A percentile compares a stretch with the other conserved stretches of the same genome.
These are phyloP conservation scores for Aphelinus atriplicis DNA, from an alignment of 1,140 invertebrate genomes.

Conservation along the genomic window DNA sequence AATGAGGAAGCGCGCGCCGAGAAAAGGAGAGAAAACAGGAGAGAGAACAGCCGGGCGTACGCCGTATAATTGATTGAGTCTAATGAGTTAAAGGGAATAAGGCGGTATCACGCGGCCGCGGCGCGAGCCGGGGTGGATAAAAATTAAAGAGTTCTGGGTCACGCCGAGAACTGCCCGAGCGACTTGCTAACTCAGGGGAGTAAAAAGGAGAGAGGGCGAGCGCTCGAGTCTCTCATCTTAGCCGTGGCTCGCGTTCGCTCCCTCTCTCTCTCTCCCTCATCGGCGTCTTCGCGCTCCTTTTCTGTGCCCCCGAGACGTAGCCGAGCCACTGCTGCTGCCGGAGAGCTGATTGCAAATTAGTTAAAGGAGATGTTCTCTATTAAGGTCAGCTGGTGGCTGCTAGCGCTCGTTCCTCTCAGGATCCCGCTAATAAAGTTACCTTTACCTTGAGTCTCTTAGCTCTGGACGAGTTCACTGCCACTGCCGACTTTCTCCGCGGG, in stretches of 20 bases:
- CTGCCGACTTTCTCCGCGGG: slow-evolving; percentile 23
- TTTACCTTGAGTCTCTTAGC: slow-evolving; percentile 39
- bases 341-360: slow-evolving; percentile 64
- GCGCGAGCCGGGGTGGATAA: slow-evolving; percentile 37
- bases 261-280: neutral
- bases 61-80: slow-evolving; percentile 61
- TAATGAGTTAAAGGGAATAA: slow-evolving; percentile 65
- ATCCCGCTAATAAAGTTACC: slow-evolving; percentile 42
- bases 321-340: slow-evolving; percentile 40
- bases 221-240: slow-evolving; percentile 53
- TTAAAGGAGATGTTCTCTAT: slow-evolving; percentile 64
- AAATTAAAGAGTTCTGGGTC: slow-evolving; percentile 64
- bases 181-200: slow-evolving; percentile 47
- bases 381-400: slow-evolving; percentile 51
- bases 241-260: neutral
- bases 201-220: slow-evolving; percentile 8
- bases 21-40: slow-evolving; percentile 43
- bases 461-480: slow-evolving; percentile 39
- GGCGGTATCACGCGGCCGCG: slow-evolving; percentile 43
- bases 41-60: slow-evolving; percentile 44
- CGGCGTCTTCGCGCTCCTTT: slow-evolving; percentile 44
- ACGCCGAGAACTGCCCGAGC: slow-evolving; percentile 53
- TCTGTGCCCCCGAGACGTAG: slow-evolving; percentile 48
- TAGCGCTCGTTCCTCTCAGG: neutral
- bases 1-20: neutral